phyloP scores from a whole-genome alignment of 2,888 invertebrate genomes.

The Nephrotoma guestfalica region DNA sequence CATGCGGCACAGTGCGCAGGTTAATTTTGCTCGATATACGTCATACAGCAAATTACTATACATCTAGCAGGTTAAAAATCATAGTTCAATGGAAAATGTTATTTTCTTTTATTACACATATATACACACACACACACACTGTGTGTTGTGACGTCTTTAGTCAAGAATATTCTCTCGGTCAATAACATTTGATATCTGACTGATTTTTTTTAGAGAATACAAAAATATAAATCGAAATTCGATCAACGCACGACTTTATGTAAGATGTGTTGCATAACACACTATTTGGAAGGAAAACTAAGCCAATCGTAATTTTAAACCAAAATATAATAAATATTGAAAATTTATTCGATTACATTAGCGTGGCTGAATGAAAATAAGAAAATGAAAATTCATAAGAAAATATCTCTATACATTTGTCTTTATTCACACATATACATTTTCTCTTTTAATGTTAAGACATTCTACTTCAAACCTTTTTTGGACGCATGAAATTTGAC shows the following conservation, averaged over 20 bases:
- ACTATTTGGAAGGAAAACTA: background rate
- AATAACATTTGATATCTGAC: background rate
- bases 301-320: background rate
- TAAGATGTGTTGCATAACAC: background rate
- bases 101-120: background rate
- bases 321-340: background rate
- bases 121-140: too few relatives aligned
- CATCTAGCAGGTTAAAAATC: background rate
- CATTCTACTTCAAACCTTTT: slow-evolving; percentile 23
- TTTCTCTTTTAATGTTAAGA: background rate
- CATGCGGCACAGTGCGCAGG: background rate
- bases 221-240: background rate
- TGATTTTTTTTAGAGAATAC: background rate
- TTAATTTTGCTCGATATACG: background rate
- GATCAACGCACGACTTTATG: background rate
- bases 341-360: background rate
- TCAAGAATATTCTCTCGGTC: background rate
- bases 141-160: background rate
- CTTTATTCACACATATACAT: background rate
- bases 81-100: background rate
- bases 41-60: background rate
- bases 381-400: background rate
- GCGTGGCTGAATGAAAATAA: background rate
- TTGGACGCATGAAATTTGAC: slow-evolving; percentile 35
- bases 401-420: background rate